A percentile compares a stretch with the other conserved stretches of the same genome.
These are phyloP conservation scores for Rhadina sibilatrix DNA, from an alignment of 2,113 vertebrate species.

Conservation along the genomic window DNA sequence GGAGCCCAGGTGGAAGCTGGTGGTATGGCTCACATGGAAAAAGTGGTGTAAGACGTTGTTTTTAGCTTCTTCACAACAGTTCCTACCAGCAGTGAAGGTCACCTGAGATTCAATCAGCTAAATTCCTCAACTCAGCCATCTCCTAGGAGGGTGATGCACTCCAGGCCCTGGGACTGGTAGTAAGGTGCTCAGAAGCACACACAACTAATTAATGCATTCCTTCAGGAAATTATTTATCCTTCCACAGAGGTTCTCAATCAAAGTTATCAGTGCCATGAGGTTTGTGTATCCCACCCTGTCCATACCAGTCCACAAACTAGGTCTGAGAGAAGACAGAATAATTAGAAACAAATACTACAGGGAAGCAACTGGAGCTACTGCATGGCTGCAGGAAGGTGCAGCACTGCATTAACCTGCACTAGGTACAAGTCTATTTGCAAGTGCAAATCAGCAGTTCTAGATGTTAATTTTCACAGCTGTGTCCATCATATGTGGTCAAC, in stretches of 20 bases:
- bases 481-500: rapidly evolving
- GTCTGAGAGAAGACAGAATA: neutral
- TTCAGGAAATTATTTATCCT: neutral
- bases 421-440: neutral
- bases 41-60: neutral
- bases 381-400: neutral
- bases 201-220: rapidly evolving
- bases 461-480: neutral
- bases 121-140: neutral
- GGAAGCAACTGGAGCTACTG: neutral
- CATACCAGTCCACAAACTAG: neutral
- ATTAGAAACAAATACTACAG: neutral
- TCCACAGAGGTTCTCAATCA: neutral
- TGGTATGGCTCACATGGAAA: rapidly evolving
- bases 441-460: neutral
- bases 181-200: rapidly evolving
- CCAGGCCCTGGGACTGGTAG: too few species aligned
- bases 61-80: neutral
- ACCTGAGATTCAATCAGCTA: neutral
- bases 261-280: too few species aligned
- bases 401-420: rapidly evolving
- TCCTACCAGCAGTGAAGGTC: neutral
- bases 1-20: rapidly evolving
- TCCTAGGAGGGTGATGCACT: neutral
- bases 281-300: neutral